phyloP scores from a whole-genome alignment of 2,797 vertebrate species.

The Hydrophis major region DNA sequence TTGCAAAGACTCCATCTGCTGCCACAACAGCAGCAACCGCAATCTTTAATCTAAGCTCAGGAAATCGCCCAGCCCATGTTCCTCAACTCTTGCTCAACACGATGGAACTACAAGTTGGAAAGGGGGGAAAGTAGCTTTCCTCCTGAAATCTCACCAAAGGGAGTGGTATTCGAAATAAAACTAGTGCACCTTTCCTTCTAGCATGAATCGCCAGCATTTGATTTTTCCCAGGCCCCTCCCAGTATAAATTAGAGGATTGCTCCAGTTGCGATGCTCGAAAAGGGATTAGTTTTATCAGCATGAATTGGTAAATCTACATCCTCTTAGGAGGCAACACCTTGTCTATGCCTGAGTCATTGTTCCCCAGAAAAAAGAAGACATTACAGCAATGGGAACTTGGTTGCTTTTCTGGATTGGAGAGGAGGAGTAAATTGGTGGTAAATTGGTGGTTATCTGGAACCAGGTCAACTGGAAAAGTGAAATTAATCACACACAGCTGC shows the following conservation, averaged over 20 bases:
- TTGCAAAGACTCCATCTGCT: accelerated
- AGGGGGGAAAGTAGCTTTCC: not conserved
- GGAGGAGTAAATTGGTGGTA: not conserved
- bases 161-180: not conserved
- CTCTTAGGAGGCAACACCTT: not conserved
- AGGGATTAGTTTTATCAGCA: not conserved
- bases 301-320: not conserved
- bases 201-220: too few species aligned
- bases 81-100: not conserved
- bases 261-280: not conserved
- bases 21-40: not conserved
- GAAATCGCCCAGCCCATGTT: not conserved
- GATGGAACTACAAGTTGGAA: not conserved
- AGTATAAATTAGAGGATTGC: not conserved
- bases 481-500: not conserved
- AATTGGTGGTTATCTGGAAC: not conserved
- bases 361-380: not conserved
- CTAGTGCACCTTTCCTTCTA: not conserved
- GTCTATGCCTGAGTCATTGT: not conserved
- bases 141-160: not conserved
- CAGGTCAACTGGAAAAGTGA: not conserved
- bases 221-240: not conserved
- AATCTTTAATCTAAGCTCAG: not conserved
- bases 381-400: not conserved
- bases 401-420: not conserved